These are phyloP conservation scores for Drosophila anceps DNA, from an alignment of 2,888 invertebrate genomes.

Conservation along the genomic window DNA sequence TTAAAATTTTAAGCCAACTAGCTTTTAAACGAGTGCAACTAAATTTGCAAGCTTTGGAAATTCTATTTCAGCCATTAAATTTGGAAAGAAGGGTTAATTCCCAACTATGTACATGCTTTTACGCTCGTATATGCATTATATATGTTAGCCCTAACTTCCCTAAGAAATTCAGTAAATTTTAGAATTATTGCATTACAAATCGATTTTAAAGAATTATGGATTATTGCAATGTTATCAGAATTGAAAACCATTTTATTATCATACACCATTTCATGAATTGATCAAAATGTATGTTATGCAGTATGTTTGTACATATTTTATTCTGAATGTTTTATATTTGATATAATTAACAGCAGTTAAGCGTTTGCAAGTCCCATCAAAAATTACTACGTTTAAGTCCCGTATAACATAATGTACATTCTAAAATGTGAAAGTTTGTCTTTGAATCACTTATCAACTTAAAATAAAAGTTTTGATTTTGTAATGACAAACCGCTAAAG, in stretches of 20 bases:
- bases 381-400: too few relatives aligned
- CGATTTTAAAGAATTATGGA: too few relatives aligned
- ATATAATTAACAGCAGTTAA: background rate
- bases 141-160: background rate
- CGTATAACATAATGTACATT: too few relatives aligned
- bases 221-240: too few relatives aligned
- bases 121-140: background rate
- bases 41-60: slow-evolving; percentile 1
- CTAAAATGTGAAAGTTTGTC: too few relatives aligned
- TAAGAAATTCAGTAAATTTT: background rate
- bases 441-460: background rate
- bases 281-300: too few relatives aligned
- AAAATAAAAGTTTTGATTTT: background rate
- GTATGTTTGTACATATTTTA: too few relatives aligned
- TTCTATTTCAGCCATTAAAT: background rate
- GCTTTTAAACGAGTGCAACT: slow-evolving; percentile 5
- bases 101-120: background rate
- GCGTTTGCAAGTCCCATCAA: background rate
- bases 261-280: too few relatives aligned
- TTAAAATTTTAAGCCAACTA: slow-evolving; percentile 16
- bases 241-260: too few relatives aligned
- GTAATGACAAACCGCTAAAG: too few relatives aligned
- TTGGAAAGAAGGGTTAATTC: background rate
- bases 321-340: too few relatives aligned
- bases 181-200: background rate